Evolutionary conservation across 2,113 vertebrate genomes (phyloP).

Genomic region (Pteruthius melanotis): DNA sequence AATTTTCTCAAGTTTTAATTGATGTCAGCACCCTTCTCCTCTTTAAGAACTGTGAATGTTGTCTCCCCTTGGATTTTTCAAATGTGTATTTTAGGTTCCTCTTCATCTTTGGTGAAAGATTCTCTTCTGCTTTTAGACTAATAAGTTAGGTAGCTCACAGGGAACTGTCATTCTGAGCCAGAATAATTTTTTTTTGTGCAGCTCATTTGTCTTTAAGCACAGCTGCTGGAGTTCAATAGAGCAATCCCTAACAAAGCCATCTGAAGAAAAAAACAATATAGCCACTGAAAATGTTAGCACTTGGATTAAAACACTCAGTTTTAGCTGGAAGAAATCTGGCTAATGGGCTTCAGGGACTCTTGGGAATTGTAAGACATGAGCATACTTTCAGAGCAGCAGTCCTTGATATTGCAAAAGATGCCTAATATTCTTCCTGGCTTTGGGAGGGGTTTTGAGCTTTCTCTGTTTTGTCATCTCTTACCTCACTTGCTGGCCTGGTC

Average conservation of each 20-base stretch:
- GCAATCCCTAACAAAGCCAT: background rate
- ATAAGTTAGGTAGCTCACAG: background rate
- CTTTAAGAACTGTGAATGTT: background rate
- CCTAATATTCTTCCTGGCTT: background rate
- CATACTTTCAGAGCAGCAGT: background rate
- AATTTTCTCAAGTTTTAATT: background rate
- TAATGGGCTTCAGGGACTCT: background rate
- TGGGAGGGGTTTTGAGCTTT: background rate
- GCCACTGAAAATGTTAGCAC: background rate
- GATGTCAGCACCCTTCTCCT: background rate
- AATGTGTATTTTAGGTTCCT: background rate
- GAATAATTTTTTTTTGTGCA: background rate
- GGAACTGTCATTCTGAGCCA: background rate
- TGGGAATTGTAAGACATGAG: background rate
- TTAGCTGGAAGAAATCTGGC: background rate
- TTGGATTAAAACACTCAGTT: slow-evolving; percentile 2
- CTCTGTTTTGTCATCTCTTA: background rate
- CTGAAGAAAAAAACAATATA: background rate
- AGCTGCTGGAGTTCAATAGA: background rate
- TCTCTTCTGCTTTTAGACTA: background rate
- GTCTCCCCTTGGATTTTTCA: background rate
- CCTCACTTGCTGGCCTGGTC: background rate
- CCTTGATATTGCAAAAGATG: background rate
- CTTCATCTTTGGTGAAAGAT: background rate
- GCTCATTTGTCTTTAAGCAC: background rate